Evolutionary conservation across 1,140 invertebrate genomes (phyloP), one percentile per base, ranked within the genome.

Genomic region (Cecropterus lyciades): DNA sequence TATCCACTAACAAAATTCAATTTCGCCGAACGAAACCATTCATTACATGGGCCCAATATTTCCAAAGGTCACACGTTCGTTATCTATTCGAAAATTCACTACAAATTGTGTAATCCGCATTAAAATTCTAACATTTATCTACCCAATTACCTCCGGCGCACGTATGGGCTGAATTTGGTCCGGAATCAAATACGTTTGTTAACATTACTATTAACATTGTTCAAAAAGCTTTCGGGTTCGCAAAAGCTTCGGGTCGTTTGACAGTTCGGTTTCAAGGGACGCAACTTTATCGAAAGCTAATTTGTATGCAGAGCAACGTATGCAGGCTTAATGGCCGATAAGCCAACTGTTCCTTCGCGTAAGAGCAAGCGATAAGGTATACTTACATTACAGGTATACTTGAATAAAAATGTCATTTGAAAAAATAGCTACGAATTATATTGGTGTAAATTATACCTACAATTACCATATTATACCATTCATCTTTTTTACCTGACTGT

Each of bases 211-310:
- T 70, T 75, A 69, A 74, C 64, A 65, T 64, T 73, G 70, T 73
- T 77, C 64, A 56, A 42, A 65, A 65, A 65, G 60, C 65, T 67
- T 66, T 73, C 60, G 37, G 69, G 30, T 55, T 40, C 46, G 59
- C 45, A 42, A 65, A 67, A 67, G 66, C 67, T 72, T 70, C 33
- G 52, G 70, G 67, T 57, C 59, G 73, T 57, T 74, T 76, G 73
- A 75, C 78, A 83, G 75, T 76, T 79, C 63, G 63, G 60, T 75
- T 72, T 72, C 73, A 74, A 69, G 78, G 75, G 79, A 76, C 74
- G 15, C 70, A 80, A 77, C 65, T 81, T 80, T 75, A 79, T 76
- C 56, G 71, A 64, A 53, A 51, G 65, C 73, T 77, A 70, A 77
- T 79, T 79, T 79, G 71, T 80, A 77, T 79, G 72, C 76, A 56